Percentiles rank a stretch among this genome's conserved stretches.
Evolutionary conservation across 2,888 invertebrate species (phyloP).

Genomic region (Trypoxylon attenuatum): DNA sequence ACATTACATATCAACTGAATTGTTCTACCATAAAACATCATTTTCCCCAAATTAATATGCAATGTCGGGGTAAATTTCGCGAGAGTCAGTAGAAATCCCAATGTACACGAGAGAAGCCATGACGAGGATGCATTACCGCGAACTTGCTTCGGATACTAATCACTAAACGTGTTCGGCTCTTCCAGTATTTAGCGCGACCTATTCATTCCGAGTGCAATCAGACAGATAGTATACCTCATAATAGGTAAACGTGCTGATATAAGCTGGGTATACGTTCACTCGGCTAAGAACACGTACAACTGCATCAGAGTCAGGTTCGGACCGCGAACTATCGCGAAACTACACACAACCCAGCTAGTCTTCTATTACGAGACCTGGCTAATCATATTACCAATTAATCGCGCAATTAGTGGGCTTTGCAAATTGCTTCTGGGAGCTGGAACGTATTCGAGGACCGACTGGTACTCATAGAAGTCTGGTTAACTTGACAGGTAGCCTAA

Average conservation of each 20-base stretch:
- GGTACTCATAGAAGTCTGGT: conserved; percentile 9
- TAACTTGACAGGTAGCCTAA: conserved; percentile 38
- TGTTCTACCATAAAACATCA: too few relatives aligned
- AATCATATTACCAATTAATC: conserved; percentile 45
- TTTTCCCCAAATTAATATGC: too few relatives aligned
- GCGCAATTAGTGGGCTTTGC: conserved; percentile 33
- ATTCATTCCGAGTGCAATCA: too few relatives aligned
- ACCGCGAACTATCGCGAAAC: not conserved
- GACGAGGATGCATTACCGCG: too few relatives aligned
- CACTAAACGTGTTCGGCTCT: too few relatives aligned
- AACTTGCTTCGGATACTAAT: too few relatives aligned
- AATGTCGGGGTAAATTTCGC: too few relatives aligned
- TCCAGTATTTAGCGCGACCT: conserved; percentile 16
- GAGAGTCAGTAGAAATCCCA: too few relatives aligned
- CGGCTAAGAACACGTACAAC: conserved; percentile 5
- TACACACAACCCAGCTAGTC: conserved; percentile 1
- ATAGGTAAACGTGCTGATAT: conserved; percentile 1
- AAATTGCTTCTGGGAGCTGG: not conserved
- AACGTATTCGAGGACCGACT: not conserved
- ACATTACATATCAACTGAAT: conserved; percentile 31
- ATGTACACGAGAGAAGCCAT: too few relatives aligned
- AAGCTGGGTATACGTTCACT: too few relatives aligned
- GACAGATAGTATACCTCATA: too few relatives aligned
- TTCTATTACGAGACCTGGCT: conserved; percentile 1
- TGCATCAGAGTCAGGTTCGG: conserved; percentile 17